Evolutionary conservation across 2,797 vertebrate species (phyloP).

Genomic region (Decapterus maruadsi): DNA sequence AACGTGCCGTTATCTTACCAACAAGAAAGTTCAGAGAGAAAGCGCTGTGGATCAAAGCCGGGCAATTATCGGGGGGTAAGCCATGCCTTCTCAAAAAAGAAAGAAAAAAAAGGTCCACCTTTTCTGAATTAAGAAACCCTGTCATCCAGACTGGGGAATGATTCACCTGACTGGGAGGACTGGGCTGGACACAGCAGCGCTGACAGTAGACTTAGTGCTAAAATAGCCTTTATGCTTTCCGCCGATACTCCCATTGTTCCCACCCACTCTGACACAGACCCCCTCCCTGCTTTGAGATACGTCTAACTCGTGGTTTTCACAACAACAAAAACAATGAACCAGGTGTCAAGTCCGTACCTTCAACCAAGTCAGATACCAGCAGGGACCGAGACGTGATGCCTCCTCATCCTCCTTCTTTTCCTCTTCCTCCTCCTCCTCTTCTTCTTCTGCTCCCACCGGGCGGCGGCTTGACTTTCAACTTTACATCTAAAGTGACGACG

Average conservation of each 20-base stretch:
- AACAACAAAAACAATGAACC: slow-evolving; percentile 12
- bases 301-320: slow-evolving; percentile 23
- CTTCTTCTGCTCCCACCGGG: slow-evolving; percentile 47
- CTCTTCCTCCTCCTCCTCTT: slow-evolving; percentile 51
- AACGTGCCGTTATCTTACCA: slow-evolving; percentile 54
- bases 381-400: slow-evolving; percentile 46
- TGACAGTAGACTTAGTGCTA: slow-evolving; percentile 44
- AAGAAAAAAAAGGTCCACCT: neutral
- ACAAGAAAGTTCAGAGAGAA: slow-evolving; percentile 58
- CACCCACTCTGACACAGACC: slow-evolving; percentile 59
- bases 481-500: slow-evolving; percentile 54
- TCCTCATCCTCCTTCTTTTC: slow-evolving; percentile 38
- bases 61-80: slow-evolving; percentile 1
- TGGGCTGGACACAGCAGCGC: slow-evolving; percentile 54
- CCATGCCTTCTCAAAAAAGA: slow-evolving; percentile 22
- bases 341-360: slow-evolving; percentile 41
- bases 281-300: slow-evolving; percentile 48
- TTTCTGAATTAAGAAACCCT: neutral
- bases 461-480: slow-evolving; percentile 68
- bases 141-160: slow-evolving; percentile 1
- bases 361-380: slow-evolving; percentile 48
- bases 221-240: slow-evolving; percentile 42
- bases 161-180: slow-evolving; percentile 58
- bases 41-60: slow-evolving; percentile 23
- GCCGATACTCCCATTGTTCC: slow-evolving; percentile 71